Conservation (phyloP, 2,113 vertebrate species). For the Isurus oxyrinchus region DNA sequence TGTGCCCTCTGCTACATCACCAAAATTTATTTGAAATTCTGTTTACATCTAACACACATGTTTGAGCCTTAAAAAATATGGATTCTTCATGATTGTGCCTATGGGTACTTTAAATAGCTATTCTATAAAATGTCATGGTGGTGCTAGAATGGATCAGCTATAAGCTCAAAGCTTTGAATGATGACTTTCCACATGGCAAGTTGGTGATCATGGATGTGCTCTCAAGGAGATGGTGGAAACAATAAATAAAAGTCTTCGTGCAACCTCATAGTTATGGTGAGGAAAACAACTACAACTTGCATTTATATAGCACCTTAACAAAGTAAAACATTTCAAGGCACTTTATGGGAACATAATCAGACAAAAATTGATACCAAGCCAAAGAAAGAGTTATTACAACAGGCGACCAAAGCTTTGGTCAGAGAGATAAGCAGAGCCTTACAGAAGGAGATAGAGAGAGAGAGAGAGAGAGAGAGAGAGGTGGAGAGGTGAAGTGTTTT, state of each 20-base stretch:
- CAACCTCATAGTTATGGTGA: background rate
- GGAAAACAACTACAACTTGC: background rate
- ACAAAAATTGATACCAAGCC: background rate
- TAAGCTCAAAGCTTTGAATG: background rate
- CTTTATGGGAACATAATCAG: background rate
- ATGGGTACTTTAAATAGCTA: background rate
- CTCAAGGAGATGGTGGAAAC: background rate
- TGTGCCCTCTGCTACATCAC: background rate
- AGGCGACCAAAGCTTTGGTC: background rate
- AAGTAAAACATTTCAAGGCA: background rate
- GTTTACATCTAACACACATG: background rate
- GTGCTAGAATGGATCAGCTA: background rate
- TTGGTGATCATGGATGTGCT: background rate
- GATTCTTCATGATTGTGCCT: background rate
- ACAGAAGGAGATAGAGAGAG: background rate
- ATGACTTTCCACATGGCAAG: background rate
- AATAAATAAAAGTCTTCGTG: background rate
- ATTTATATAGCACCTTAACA: background rate
- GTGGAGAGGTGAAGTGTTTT: background rate
- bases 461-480: too few relatives aligned
- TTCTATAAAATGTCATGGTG: background rate
- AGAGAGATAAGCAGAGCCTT: background rate
- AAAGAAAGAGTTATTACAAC: background rate
- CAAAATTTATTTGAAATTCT: slow-evolving; percentile 3
- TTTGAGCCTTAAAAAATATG: background rate